These are phyloP conservation scores for Formica aserva DNA, from an alignment of 2,888 invertebrate species.

Conservation along the genomic window DNA sequence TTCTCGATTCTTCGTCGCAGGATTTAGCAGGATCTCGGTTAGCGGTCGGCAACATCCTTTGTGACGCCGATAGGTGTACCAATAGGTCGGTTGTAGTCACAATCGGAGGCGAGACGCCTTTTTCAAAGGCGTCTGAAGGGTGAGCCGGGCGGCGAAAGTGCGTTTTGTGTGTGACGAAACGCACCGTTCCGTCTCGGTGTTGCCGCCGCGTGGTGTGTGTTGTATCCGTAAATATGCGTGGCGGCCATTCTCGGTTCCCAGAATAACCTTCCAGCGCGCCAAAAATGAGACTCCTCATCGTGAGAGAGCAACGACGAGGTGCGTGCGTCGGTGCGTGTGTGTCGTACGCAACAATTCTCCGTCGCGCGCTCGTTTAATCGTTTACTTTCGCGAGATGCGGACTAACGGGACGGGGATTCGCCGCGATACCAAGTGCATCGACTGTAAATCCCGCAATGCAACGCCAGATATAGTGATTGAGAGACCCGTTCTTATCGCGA, in stretches of 20 bases:
- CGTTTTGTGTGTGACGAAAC: conserved; percentile 82
- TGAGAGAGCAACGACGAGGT: conserved; percentile 57
- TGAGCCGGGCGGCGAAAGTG: conserved; percentile 67
- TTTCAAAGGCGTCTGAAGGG: conserved; percentile 62
- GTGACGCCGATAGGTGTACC: conserved; percentile 4
- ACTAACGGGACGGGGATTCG: conserved; percentile 24
- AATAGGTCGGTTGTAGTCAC: not conserved
- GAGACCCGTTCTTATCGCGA: conserved; percentile 19
- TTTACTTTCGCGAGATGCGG: conserved; percentile 24
- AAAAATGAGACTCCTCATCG: conserved; percentile 77
- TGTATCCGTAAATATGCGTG: conserved; percentile 79
- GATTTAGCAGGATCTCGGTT: not conserved
- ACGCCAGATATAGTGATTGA: conserved; percentile 6
- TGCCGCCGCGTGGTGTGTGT: conserved; percentile 46
- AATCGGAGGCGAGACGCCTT: conserved; percentile 37
- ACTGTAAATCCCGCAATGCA: conserved; percentile 17
- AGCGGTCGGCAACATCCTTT: conserved; percentile 16
- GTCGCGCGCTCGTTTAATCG: conserved; percentile 29
- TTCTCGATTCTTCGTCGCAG: conserved; percentile 1
- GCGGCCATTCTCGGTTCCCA: conserved; percentile 77
- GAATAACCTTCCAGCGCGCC: conserved; percentile 78
- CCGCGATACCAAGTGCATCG: conserved; percentile 30
- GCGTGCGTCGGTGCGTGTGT: not conserved
- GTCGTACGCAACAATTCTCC: not conserved
- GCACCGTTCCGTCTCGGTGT: conserved; percentile 42